These are phyloP conservation scores for Altica lythri DNA, from an alignment of 2,888 invertebrate species.

Conservation along the genomic window DNA sequence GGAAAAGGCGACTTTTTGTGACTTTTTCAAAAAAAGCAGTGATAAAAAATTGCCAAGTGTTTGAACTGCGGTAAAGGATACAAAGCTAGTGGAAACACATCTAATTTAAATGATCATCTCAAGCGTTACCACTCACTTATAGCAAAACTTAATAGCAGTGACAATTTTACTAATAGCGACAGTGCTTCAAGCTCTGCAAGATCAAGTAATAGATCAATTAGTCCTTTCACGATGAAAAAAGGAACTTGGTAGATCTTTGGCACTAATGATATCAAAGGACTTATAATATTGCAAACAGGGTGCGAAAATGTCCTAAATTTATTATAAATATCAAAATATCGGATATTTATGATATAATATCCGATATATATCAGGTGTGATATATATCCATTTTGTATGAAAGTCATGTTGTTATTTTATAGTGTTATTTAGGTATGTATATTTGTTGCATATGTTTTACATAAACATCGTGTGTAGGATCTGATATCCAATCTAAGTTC, in stretches of 20 bases:
- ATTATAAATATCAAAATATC: too few relatives aligned
- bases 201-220: neutral
- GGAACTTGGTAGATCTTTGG: slow-evolving; percentile 23
- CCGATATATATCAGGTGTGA: too few relatives aligned
- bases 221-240: slow-evolving; percentile 12
- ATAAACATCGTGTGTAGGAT: too few relatives aligned
- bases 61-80: neutral
- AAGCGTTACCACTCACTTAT: neutral
- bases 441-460: too few relatives aligned
- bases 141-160: neutral
- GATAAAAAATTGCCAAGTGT: too few relatives aligned
- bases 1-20: neutral
- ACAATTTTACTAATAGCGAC: too few relatives aligned
- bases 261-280: slow-evolving; percentile 29
- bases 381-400: too few relatives aligned
- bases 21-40: neutral
- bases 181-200: neutral
- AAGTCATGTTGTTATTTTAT: too few relatives aligned
- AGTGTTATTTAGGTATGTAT: too few relatives aligned
- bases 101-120: neutral
- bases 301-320: too few relatives aligned
- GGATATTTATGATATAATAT: too few relatives aligned
- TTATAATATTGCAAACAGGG: slow-evolving; percentile 32
- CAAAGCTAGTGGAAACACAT: neutral
- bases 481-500: too few relatives aligned